Evolutionary conservation across 2,113 vertebrate genomes (phyloP).

Genomic region (Acrocephalus arundinaceus): DNA sequence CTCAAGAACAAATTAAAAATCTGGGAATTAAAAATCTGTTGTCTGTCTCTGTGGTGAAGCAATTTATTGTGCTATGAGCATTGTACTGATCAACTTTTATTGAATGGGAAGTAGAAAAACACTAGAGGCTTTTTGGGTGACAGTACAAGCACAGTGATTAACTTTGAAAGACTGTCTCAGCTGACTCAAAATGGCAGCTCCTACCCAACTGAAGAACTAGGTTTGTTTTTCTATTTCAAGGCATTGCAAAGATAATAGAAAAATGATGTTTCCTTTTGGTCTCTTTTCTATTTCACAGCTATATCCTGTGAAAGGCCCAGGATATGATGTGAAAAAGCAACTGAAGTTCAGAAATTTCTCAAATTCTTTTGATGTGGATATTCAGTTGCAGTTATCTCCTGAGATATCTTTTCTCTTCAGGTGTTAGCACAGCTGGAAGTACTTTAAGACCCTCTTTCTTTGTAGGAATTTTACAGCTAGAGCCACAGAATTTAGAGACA

Average conservation of each 20-base stretch:
- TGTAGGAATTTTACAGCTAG: not conserved
- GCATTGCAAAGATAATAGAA: not conserved
- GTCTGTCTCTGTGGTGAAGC: not conserved
- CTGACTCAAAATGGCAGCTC: not conserved
- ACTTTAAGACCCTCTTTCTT: not conserved
- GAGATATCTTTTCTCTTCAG: not conserved
- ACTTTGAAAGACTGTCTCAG: not conserved
- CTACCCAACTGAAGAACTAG: not conserved
- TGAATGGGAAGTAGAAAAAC: not conserved
- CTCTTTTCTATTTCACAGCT: not conserved
- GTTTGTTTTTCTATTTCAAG: not conserved
- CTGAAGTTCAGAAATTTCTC: not conserved
- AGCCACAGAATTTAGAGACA: not conserved
- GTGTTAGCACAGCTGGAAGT: not conserved
- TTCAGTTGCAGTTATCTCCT: not conserved
- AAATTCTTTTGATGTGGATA: not conserved
- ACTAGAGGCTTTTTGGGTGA: not conserved
- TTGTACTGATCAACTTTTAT: not conserved
- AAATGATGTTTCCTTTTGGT: not conserved
- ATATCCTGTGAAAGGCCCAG: not conserved
- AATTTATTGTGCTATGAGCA: not conserved
- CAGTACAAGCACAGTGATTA: not conserved
- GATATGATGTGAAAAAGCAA: not conserved
- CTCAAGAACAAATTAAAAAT: not conserved
- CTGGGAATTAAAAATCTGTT: not conserved